Conservation (phyloP, 2,113 vertebrate species). For the Mobula hypostoma region DNA sequence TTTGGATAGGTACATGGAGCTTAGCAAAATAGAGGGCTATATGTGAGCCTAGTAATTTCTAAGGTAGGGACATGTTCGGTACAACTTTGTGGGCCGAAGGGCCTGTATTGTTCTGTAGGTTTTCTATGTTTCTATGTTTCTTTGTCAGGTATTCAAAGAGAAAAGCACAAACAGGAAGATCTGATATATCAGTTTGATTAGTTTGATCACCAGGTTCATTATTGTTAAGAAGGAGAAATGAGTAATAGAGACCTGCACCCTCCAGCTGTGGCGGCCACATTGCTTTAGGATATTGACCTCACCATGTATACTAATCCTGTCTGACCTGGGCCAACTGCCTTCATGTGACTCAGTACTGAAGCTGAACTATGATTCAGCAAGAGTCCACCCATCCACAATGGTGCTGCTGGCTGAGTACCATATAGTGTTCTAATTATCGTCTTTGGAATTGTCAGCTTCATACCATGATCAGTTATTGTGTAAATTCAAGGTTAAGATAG, state of each 20-base stretch:
- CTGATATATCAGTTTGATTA: background rate
- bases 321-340: background rate
- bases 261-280: no score
- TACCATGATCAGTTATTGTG: no score
- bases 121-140: background rate
- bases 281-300: background rate
- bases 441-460: no score
- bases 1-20: no score
- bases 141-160: background rate
- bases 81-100: no score
- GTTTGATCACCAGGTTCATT: background rate
- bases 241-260: background rate
- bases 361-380: background rate
- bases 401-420: background rate
- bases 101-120: no score
- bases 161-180: background rate
- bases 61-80: no score
- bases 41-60: no score
- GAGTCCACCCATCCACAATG: background rate
- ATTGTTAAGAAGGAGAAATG: background rate
- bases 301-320: background rate
- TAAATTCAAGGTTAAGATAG: no score
- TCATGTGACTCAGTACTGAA: background rate
- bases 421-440: no score
- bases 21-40: no score